phyloP scores from a whole-genome alignment of 2,113 vertebrate genomes.

The Myotis brandtii region DNA sequence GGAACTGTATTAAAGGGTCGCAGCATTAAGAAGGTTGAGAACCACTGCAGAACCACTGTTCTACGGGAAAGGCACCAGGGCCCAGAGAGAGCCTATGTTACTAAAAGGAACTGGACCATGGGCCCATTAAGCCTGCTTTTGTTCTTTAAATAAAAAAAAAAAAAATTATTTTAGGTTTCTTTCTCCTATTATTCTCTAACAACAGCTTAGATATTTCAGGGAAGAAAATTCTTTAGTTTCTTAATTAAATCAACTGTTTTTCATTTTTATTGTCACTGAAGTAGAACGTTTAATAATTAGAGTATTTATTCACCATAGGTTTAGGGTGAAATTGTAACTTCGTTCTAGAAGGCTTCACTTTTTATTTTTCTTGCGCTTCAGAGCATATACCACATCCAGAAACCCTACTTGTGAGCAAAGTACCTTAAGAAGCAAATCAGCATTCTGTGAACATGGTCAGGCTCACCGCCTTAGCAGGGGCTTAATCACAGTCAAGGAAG shows the following conservation, averaged over 20 bases:
- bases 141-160: slow-evolving; percentile 13
- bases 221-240: slow-evolving; percentile 34
- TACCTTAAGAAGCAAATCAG: slow-evolving; percentile 45
- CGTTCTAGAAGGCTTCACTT: background rate
- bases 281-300: slow-evolving; percentile 50
- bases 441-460: background rate
- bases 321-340: slow-evolving; percentile 15
- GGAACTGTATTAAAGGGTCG: too few relatives aligned
- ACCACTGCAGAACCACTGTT: too few relatives aligned
- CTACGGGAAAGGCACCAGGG: background rate
- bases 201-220: slow-evolving; percentile 26
- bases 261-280: slow-evolving; percentile 33
- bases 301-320: background rate
- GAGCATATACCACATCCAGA: background rate
- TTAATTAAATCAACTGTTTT: slow-evolving; percentile 61
- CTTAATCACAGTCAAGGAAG: slow-evolving; percentile 34
- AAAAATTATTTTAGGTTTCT: background rate
- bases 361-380: slow-evolving; percentile 34
- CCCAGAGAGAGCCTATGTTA: background rate
- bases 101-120: background rate
- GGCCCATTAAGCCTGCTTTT: background rate
- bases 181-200: background rate
- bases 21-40: too few relatives aligned
- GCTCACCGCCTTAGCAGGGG: background rate
- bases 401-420: slow-evolving; percentile 14